Evolutionary conservation across 2,888 invertebrate species (phyloP).

Genomic region (Lathronympha strigana): DNA sequence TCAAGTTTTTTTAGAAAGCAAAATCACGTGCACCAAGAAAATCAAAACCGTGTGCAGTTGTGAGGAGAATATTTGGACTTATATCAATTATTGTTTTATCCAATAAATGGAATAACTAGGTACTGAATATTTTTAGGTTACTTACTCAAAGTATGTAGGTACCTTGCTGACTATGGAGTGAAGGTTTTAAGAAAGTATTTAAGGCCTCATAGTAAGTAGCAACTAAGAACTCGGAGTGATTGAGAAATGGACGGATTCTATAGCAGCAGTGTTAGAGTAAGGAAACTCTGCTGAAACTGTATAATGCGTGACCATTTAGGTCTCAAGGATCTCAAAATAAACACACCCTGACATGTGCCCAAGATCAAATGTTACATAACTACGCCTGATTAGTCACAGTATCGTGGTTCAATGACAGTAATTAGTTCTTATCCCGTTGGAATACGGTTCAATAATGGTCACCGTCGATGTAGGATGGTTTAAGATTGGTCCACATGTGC

Average conservation of each 20-base stretch:
- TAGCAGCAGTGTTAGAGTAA: neutral
- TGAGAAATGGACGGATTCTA: neutral
- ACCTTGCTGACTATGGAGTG: too few species aligned
- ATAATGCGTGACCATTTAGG: neutral
- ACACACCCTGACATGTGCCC: slow-evolving; percentile 13
- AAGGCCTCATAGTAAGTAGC: too few species aligned
- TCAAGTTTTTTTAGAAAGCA: too few species aligned
- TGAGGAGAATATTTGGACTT: too few species aligned
- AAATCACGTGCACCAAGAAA: too few species aligned
- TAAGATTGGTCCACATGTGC: slow-evolving; percentile 51
- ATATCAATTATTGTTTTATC: too few species aligned
- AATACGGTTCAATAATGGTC: neutral
- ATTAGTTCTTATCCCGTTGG: neutral
- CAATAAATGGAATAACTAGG: too few species aligned
- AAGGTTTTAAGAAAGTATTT: too few species aligned
- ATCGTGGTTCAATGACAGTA: neutral
- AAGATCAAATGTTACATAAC: slow-evolving; percentile 29
- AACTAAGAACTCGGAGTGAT: too few species aligned
- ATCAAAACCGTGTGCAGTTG: too few species aligned
- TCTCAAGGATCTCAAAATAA: neutral
- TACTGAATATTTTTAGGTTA: too few species aligned
- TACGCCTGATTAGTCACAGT: slow-evolving; percentile 28
- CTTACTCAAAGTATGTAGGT: too few species aligned
- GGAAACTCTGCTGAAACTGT: neutral
- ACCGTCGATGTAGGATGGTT: slow-evolving; percentile 30